Conservation (phyloP, 2,888 invertebrate species). For the Plebejus melissa region DNA sequence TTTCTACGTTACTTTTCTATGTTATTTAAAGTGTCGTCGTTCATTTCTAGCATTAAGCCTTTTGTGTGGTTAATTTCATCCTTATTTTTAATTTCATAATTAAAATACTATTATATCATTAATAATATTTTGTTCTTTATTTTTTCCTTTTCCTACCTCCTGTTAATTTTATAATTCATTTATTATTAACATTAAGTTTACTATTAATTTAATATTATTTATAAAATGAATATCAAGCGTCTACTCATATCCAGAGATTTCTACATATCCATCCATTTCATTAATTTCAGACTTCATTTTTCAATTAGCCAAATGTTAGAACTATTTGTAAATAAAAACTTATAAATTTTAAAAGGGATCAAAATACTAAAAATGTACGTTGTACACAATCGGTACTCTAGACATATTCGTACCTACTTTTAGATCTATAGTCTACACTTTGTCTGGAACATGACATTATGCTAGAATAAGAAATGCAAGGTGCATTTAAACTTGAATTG, state of each 20-base stretch:
- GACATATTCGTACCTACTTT: slow-evolving; percentile 64
- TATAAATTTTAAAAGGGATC: slow-evolving; percentile 76
- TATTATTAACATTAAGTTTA: slow-evolving; percentile 33
- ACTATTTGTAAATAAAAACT: slow-evolving; percentile 74
- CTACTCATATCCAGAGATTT: slow-evolving; percentile 25
- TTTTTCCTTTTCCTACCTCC: slow-evolving; percentile 57
- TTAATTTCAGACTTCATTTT: slow-evolving; percentile 37
- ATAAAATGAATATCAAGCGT: slow-evolving; percentile 21
- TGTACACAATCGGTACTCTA: slow-evolving; percentile 76
- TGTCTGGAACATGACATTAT: slow-evolving; percentile 48
- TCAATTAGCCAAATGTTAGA: slow-evolving; percentile 55
- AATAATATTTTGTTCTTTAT: slow-evolving; percentile 67
- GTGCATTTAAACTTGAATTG: not conserved
- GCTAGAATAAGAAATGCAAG: slow-evolving; percentile 20
- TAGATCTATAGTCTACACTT: slow-evolving; percentile 69
- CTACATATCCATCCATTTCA: slow-evolving; percentile 40
- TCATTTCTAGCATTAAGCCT: slow-evolving; percentile 67
- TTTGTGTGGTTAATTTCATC: slow-evolving; percentile 77
- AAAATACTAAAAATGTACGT: slow-evolving; percentile 73
- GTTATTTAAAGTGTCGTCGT: slow-evolving; percentile 57
- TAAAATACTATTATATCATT: slow-evolving; percentile 77
- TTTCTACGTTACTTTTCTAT: slow-evolving; percentile 45
- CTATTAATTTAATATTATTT: not conserved
- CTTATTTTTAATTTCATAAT: slow-evolving; percentile 77
- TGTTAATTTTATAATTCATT: slow-evolving; percentile 49